Base-by-base conservation (phyloP, 2,113 vertebrate genomes). In the Phylloscopus whistleri region DNA sequence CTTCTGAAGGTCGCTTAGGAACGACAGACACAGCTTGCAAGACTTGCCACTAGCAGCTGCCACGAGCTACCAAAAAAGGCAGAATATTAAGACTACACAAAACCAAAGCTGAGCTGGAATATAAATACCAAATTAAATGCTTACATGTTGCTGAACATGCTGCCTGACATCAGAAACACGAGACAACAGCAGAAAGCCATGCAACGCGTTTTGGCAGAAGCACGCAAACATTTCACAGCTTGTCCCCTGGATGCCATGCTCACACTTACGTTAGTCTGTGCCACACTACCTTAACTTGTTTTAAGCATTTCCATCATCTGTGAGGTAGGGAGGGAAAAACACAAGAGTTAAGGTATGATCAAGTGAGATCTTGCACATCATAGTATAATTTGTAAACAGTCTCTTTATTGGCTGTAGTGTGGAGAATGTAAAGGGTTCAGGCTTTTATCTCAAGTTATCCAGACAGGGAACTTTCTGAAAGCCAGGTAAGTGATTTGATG, bases 221-320 rank as follows among this genome's bases (percentile, higher is more conserved):
- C 98, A 16, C 96, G 93, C 96, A 89, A 55, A 95, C 97, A 95
- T 56, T 87, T 95, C 93, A 74, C 92, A 91, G 64, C 89, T 95
- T 87, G 58, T 92, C 81, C n/a, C 92, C 84, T 94, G 86, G 93
- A 96, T 93, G 95, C 96, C 97, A 97, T 97, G 98, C 98, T 97
- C 94, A 96, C 96, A 98, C 97, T 98, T 97, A 98, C 98, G 96
- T 93, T 97, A 95, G 94, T 97, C 93, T 96, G 94, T 96, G 96
- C 97, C 96, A 98, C 49, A 97, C 97, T 98, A 98, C 98, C 98
- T 98, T 96, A 96, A 94, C 92, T 96, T 97, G 97, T 93, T 95
- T 97, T 98, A 98, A 97, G 98, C 98, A 98, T 98, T 98, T 97
- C 98, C 98, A 96, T 98, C 98, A 69, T 98, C 98, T 98, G 98